A percentile compares a stretch with the other conserved stretches of the same genome.
These are phyloP conservation scores for Delichon dasypus DNA, from an alignment of 2,797 vertebrate genomes.

Conservation along the genomic window DNA sequence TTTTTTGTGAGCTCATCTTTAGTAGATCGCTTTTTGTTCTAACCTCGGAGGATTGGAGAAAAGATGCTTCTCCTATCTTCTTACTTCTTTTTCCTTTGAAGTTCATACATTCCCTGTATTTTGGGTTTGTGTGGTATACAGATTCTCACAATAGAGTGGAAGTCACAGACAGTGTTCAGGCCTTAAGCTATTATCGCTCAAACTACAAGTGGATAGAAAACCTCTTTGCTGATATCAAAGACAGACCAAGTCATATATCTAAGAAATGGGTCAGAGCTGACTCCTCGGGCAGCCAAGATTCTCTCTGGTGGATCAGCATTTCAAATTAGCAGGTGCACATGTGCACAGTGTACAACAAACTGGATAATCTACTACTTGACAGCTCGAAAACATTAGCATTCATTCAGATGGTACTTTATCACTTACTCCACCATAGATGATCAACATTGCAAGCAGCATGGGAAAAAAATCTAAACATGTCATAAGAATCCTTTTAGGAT, in stretches of 20 bases:
- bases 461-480: not conserved
- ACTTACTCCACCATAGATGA: not conserved
- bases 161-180: slow-evolving; percentile 25
- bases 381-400: slow-evolving; percentile 2
- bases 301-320: slow-evolving; percentile 57
- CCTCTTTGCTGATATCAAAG: slow-evolving; percentile 44
- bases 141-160: slow-evolving; percentile 13
- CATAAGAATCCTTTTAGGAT: slow-evolving; percentile 3
- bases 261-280: slow-evolving; percentile 64
- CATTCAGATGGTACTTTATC: slow-evolving; percentile 36
- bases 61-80: slow-evolving; percentile 22
- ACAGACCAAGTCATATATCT: slow-evolving; percentile 53
- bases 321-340: slow-evolving; percentile 55
- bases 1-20: slow-evolving; percentile 43
- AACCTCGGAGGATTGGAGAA: slow-evolving; percentile 17
- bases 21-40: slow-evolving; percentile 39
- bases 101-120: not conserved
- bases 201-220: slow-evolving; percentile 23
- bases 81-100: slow-evolving; percentile 44
- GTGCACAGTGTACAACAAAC: slow-evolving; percentile 13
- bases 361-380: slow-evolving; percentile 21
- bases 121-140: not conserved
- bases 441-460: not conserved
- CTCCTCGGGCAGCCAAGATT: slow-evolving; percentile 42
- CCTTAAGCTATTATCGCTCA: slow-evolving; percentile 38